These are phyloP conservation scores for Coracopsis vasa DNA, from an alignment of 2,113 vertebrate species.

Conservation along the genomic window DNA sequence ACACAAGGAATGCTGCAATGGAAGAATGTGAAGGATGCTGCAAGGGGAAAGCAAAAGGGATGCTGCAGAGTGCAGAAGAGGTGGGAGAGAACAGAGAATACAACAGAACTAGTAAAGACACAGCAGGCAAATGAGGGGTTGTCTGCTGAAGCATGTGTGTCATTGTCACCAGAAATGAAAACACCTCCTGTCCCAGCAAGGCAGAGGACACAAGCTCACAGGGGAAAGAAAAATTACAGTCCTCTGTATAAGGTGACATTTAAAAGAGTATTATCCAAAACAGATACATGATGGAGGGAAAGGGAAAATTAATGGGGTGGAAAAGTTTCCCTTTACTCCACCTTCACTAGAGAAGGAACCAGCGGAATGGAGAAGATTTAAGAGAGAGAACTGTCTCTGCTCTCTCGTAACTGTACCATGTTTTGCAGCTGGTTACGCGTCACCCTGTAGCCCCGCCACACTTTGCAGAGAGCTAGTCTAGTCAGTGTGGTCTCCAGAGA, in stretches of 20 bases:
- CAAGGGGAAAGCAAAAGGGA: neutral
- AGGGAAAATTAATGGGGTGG: constrained; percentile 19
- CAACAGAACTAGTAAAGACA: neutral
- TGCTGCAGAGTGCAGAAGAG: neutral
- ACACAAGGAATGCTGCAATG: neutral
- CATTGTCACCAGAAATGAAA: neutral
- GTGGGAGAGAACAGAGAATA: neutral
- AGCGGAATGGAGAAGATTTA: neutral
- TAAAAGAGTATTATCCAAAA: constrained; percentile 11
- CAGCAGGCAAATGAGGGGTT: constrained; percentile 8
- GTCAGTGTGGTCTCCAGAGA: neutral
- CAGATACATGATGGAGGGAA: neutral
- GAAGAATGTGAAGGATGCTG: neutral
- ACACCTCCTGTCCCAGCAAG: neutral
- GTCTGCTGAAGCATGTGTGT: neutral
- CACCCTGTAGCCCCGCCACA: neutral
- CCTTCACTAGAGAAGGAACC: neutral
- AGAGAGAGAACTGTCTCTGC: neutral
- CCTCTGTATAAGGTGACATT: neutral
- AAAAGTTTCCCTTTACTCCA: constrained; percentile 1
- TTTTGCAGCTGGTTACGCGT: neutral
- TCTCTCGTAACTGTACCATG: neutral
- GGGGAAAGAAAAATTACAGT: neutral
- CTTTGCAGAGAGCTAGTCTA: neutral
- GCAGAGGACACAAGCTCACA: neutral